Evolutionary conservation across 2,888 invertebrate genomes (phyloP), one percentile per base, ranked within the genome.

Genomic region (Caenorhabditis drosophilae): DNA sequence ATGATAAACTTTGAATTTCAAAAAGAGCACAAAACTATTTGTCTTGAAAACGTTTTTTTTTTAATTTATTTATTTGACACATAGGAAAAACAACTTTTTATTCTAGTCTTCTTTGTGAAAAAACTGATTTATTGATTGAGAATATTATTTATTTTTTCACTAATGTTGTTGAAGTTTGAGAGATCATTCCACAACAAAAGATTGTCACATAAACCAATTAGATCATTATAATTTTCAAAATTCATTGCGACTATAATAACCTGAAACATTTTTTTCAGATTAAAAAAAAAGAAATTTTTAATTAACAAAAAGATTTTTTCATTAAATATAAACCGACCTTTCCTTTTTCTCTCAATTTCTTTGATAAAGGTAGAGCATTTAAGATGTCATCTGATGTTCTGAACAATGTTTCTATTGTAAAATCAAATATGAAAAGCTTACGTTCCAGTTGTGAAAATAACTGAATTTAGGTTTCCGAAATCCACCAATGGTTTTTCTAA

Each of bases 381-480:
- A 7, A 34, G 4, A 56, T 27, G 16, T 62, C 56, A n/a, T 40
- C 48, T 20, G 47, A 34, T 9, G 49, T 49, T 35, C 62, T 62
- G 22, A 47, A 51, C 40, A 47, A 16, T 1, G 9, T 16, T n/a
- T 18, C 11, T 23, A 11, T 31, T 6, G 23, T 11, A 35, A 46
- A 26, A 15, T 31, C 31, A 2, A 12, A 25, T 15, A 15, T 18
- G 20, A 50, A 55, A n/a, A n/a, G n/a, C 54, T 48, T 20, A 62
- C 62, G 56, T 50, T 42, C 52, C 56, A 35, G 38, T 56, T 7
- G 62, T 62, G 47, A 62, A 62, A 40, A 62, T 56, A 15, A 62
- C 38, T 0, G 56, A 42, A 25, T 52, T 52, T 52, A 56, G 51
- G 26, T 49, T 52, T 18, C 62, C 62, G 35, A 48, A 56, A 6